Conservation (phyloP, 1,140 invertebrate species). For the Laupala kohalensis region DNA sequence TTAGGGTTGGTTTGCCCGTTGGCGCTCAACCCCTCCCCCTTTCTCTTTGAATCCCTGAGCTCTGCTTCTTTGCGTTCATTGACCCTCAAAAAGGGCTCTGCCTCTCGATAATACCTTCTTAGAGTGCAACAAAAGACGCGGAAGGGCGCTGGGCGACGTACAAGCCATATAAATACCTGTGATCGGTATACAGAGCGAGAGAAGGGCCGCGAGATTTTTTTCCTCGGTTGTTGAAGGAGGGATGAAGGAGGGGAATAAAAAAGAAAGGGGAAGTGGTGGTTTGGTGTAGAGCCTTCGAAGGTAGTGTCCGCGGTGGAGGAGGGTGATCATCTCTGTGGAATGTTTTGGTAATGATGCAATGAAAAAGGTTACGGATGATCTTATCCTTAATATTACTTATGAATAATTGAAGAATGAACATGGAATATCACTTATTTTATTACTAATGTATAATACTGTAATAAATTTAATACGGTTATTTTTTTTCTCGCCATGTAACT, state of each 20-base stretch:
- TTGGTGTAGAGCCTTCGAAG: too few species aligned
- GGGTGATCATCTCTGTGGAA: too few species aligned
- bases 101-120: not conserved
- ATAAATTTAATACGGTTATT: too few species aligned
- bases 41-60: not conserved
- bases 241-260: not conserved
- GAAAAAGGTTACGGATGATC: too few species aligned
- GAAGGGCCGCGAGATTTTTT: not conserved
- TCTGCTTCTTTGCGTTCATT: not conserved
- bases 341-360: too few species aligned
- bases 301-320: too few species aligned
- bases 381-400: too few species aligned
- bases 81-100: not conserved
- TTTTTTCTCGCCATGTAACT: too few species aligned
- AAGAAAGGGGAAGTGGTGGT: not conserved
- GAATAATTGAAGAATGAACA: too few species aligned
- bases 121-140: not conserved
- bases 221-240: not conserved
- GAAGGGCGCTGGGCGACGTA: not conserved
- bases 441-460: too few species aligned
- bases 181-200: not conserved
- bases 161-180: not conserved
- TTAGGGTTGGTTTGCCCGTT: not conserved
- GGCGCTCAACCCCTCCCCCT: not conserved
- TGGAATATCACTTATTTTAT: too few species aligned